phyloP scores from a whole-genome alignment of 2,888 invertebrate species.

The Beris morrisii region DNA sequence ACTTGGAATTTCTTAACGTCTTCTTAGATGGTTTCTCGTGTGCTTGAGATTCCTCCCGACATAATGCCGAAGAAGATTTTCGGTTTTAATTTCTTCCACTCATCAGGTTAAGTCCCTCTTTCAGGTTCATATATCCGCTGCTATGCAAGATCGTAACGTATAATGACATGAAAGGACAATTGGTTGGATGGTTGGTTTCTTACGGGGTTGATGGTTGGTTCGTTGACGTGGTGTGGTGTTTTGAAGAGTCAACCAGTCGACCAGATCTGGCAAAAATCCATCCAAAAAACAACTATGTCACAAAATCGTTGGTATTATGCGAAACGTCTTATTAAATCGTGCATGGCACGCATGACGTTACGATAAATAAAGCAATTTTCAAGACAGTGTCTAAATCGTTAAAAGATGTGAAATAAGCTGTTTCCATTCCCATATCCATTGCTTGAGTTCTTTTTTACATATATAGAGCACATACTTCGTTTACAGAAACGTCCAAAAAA shows the following conservation, averaged over 20 bases:
- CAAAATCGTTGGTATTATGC: neutral
- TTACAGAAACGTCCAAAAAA: too few species aligned
- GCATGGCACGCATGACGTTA: conserved; percentile 19
- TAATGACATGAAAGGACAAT: conserved; percentile 23
- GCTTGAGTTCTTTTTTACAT: too few species aligned
- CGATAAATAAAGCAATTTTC: conserved; percentile 23
- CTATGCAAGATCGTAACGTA: conserved; percentile 13
- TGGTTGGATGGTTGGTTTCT: conserved; percentile 12
- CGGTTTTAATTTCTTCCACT: conserved; percentile 27
- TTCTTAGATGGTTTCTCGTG: too few species aligned
- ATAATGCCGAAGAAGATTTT: conserved; percentile 17
- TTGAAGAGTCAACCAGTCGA: conserved; percentile 4
- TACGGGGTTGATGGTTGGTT: neutral
- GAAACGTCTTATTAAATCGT: conserved; percentile 16
- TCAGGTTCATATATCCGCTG: conserved; percentile 21
- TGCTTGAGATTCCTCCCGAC: neutral
- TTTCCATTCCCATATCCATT: too few species aligned
- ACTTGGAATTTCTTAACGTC: conserved; percentile 4
- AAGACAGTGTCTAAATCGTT: too few species aligned
- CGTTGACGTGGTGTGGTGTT: neutral
- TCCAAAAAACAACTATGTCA: conserved; percentile 14
- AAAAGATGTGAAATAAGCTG: conserved; percentile 19
- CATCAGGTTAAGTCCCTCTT: conserved; percentile 18
- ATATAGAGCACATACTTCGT: too few species aligned
- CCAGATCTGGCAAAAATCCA: conserved; percentile 8